Conservation (phyloP, 2,797 vertebrate genomes). For the Phrynocephalus vlangalii region DNA sequence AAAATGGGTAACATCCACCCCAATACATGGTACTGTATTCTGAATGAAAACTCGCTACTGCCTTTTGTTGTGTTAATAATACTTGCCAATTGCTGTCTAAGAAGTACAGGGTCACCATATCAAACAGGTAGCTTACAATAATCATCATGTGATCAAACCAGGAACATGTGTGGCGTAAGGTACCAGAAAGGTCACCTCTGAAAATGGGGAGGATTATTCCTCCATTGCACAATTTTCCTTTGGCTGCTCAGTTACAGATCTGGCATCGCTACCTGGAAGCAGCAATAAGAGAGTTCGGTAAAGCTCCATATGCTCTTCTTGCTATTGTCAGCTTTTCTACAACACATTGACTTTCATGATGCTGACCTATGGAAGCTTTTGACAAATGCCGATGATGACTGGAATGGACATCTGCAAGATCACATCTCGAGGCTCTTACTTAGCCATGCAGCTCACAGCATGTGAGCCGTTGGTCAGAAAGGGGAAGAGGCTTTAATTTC, state of each 20-base stretch:
- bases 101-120: background rate
- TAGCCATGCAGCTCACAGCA: constrained; percentile 31
- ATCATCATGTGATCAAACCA: background rate
- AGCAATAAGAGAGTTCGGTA: background rate
- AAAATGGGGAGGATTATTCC: background rate
- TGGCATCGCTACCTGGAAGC: background rate
- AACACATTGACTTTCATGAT: constrained; percentile 46
- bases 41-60: background rate
- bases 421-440: constrained; percentile 24
- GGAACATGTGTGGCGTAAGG: background rate
- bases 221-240: constrained; percentile 12
- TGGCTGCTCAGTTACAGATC: background rate
- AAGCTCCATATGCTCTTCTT: constrained; percentile 22
- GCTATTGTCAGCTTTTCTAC: constrained; percentile 38
- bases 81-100: background rate
- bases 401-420: constrained; percentile 37
- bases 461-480: constrained; percentile 14
- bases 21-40: background rate
- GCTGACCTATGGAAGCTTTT: constrained; percentile 41
- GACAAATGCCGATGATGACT: constrained; percentile 41
- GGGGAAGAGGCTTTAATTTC: constrained; percentile 27
- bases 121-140: background rate
- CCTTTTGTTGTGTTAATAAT: background rate
- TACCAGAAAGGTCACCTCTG: background rate
- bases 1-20: background rate